Conservation (phyloP, 92 coral and sea anemone genomes). For the Montipora capitata region DNA sequence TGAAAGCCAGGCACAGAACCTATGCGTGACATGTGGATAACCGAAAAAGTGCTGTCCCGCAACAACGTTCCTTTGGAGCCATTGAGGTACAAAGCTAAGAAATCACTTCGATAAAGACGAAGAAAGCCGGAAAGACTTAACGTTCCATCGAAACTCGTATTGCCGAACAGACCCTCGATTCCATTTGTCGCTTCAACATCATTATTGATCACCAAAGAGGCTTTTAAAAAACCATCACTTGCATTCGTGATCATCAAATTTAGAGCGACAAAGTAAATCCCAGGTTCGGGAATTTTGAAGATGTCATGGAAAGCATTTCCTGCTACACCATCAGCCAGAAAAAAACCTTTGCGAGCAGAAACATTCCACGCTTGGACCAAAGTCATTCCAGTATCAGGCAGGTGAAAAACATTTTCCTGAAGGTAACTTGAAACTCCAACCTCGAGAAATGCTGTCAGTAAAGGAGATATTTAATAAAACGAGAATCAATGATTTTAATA, state of each 20-base stretch:
- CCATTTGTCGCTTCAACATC: constrained; percentile 56
- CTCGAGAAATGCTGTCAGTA: constrained; percentile 20
- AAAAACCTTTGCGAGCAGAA: constrained; percentile 6
- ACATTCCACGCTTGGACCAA: constrained; percentile 16
- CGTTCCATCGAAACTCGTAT: constrained; percentile 8
- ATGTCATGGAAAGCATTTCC: constrained; percentile 27
- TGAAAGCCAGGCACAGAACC: constrained; percentile 75
- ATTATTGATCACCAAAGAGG: constrained; percentile 51
- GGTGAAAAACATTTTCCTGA: background rate
- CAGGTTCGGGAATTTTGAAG: constrained; percentile 48
- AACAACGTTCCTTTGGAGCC: constrained; percentile 53
- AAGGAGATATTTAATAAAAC: background rate
- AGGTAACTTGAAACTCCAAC: constrained; percentile 52
- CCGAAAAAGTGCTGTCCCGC: constrained; percentile 69
- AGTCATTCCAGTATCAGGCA: constrained; percentile 12
- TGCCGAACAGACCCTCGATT: constrained; percentile 42
- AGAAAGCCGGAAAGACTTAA: constrained; percentile 67
- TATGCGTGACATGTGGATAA: constrained; percentile 47
- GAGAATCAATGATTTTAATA: too few species aligned
- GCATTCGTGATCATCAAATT: constrained; percentile 25
- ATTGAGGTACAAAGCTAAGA: constrained; percentile 41
- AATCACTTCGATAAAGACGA: constrained; percentile 51
- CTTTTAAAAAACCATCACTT: constrained; percentile 22
- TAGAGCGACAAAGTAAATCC: constrained; percentile 51
- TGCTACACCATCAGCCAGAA: constrained; percentile 1